Base-by-base conservation (phyloP, 2,888 invertebrate genomes). In the Volucella inanis region DNA sequence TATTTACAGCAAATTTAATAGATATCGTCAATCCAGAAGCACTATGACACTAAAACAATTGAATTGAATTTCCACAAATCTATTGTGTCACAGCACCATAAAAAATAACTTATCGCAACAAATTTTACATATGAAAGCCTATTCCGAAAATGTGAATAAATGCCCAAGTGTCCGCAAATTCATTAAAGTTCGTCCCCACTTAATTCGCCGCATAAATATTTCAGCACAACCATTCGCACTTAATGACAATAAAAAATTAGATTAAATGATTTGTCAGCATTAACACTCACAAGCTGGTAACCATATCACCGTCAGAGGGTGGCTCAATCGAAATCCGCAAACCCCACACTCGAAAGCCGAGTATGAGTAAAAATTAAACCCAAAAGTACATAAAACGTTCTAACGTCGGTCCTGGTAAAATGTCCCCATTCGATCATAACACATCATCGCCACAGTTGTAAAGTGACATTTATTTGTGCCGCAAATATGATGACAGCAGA, bases 371-470 rank as follows among this genome's bases (percentile, higher is more conserved):
- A 71, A 71, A 65, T 59, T 43, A 49, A 57, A 3, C 55, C 49
- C 10, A 22, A 65, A 75, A 15, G 47, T 18, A 45, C 31, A 45
- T 55, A 45, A 22, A 14, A 22, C 45, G 59, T 45, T 61, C 31
- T 15, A 54, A n/a, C 39, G 3, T 43, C 31, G 31, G 31, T 6
- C 55, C 55, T 57, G 31, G 41, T 31, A 72, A 31, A 38, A 57
- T 59, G 43, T 59, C 45, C 39, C 43, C 45, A 72, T 72, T 79
- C 65, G 50, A 39, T 50, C 52, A 78, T 78, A 78, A 57, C 78
- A 57, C 65, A 75, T 75, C 49, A 57, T 57, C 65, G 59, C 41
- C 47, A 43, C n/a, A 11, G 18, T 57, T 65, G 12, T n/a, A 31
- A 31, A 31, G 31, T 31, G 31, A 31, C 31, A 31, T 31, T 31